Base-by-base conservation (phyloP, 2,888 invertebrate species). In the Erebia aethiops region DNA sequence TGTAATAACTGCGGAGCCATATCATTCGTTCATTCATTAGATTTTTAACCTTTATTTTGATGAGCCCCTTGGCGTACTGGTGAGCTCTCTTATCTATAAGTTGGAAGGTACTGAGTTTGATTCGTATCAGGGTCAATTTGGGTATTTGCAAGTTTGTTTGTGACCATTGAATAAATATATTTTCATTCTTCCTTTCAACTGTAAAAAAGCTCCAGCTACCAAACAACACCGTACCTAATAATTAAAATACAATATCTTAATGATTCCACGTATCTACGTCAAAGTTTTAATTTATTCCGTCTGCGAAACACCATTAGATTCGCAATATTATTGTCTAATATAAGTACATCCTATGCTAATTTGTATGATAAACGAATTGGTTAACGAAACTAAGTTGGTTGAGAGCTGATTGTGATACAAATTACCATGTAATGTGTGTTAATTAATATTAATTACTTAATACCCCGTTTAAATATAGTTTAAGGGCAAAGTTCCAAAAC, bases 201-300 rank as follows among this genome's bases (percentile, higher is more conserved):
- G 21, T 21, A 21, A 13, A 11, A 13, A 13, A 49, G 46, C 1
- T 49, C 46, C 13, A 49, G 11, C 11, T 49, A 26, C 26, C 0
- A 26, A 26, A 26, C 3, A 2, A 26, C 26, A 3, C 26, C 0
- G 26, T 49, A n/a, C n/a, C n/a, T n/a, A 49, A 49, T 13, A 14
- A 49, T 14, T 14, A 58, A 58, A n/a, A 58, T 41, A 14, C 13
- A 41, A 57, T 57, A 26, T 35, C 57, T n/a, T 26, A 26, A 26
- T 57, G 57, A 35, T 3, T 26, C 5, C 35, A 57, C 57, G 18
- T 26, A 58, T 9, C n/a, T 16, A 18, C 54, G 54, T 18, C 35
- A 8, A n/a, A n/a, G 58, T 58, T 60, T 60, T 60, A 60, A 60
- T 60, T 41, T 43, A 60, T 60, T 60, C 60, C 8, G 60, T 60